Percentiles rank a stretch among this genome's conserved stretches.
Conservation (phyloP, 1,140 invertebrate genomes). For the Pseudachorutes palmiensis region DNA sequence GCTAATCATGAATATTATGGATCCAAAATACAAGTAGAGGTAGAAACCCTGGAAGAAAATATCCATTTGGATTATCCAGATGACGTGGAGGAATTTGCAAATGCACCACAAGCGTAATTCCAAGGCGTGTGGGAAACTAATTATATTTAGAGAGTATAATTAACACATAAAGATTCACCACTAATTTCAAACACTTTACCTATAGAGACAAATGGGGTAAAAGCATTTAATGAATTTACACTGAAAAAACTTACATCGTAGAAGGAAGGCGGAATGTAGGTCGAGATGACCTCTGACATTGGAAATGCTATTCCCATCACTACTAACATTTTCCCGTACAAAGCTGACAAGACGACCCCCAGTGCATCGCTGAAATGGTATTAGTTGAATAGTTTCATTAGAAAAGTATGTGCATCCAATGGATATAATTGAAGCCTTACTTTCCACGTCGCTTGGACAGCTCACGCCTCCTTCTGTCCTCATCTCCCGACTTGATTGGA, state of each 20-base stretch:
- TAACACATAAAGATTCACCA: no score
- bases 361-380: slow-evolving; percentile 58
- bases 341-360: slow-evolving; percentile 75
- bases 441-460: not conserved
- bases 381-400: not conserved
- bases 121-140: not conserved
- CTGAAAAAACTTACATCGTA: slow-evolving; percentile 59
- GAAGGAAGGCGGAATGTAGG: slow-evolving; percentile 80
- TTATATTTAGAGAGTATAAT: not conserved
- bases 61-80: not conserved
- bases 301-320: slow-evolving; percentile 91
- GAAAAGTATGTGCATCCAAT: not conserved
- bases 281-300: slow-evolving; percentile 81
- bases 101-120: not conserved
- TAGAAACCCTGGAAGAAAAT: slow-evolving; percentile 64
- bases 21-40: slow-evolving; percentile 68
- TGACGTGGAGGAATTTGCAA: not conserved
- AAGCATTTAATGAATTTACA: not conserved
- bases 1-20: slow-evolving; percentile 69
- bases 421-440: not conserved
- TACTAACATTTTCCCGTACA: slow-evolving; percentile 84
- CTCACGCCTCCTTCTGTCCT: not conserved
- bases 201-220: not conserved
- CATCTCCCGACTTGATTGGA: not conserved
- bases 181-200: no score